Evolutionary conservation across 1,140 invertebrate genomes (phyloP), one percentile per base, ranked within the genome.

Genomic region (Heliconius melpomene): DNA sequence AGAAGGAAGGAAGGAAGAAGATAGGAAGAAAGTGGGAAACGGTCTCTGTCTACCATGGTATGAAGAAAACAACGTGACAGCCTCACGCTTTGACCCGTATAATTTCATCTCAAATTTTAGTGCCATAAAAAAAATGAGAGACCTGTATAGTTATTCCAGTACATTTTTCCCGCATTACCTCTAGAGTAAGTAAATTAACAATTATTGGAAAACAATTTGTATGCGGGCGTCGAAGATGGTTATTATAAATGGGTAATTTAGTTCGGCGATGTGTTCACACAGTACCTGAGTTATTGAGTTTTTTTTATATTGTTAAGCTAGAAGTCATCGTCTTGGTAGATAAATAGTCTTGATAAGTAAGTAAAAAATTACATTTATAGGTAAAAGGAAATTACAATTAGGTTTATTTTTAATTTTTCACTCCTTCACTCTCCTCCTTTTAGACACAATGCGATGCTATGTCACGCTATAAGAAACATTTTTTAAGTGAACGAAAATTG

Each of bases 161-260:
- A 66, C 60, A 66, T 66, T 66, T 23, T 46, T 16, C 60, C 60
- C 60, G 26, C 5, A 66, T 66, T 26, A 66, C 26, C 26, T 29
- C 23, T 2, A 16, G 3, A 66, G 60, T 16, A 66, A 11, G 60
- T 66, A 66, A 66, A 66, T 66, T 66, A 66, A 66, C 60, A 66
- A 66, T 66, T 66, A 66, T 66, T 66, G 60, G 60, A 66, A 66
- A 66, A 66, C 60, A 66, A 29, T 66, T 29, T 66, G 60, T 66
- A 66, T 66, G 60, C 60, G 26, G 60, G 60, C 60, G 60, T 66
- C 60, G 26, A 66, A 66, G 60, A 66, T 29, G 60, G 23, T 66
- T 66, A 66, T 66, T 66, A 29, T 66, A 66, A 66, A 66, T 29
- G 60, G 60, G 11, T 66, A 66, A 66, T 66, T 66, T 66, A 13